Conservation (phyloP, 2,113 vertebrate species). For the Caretta caretta region DNA sequence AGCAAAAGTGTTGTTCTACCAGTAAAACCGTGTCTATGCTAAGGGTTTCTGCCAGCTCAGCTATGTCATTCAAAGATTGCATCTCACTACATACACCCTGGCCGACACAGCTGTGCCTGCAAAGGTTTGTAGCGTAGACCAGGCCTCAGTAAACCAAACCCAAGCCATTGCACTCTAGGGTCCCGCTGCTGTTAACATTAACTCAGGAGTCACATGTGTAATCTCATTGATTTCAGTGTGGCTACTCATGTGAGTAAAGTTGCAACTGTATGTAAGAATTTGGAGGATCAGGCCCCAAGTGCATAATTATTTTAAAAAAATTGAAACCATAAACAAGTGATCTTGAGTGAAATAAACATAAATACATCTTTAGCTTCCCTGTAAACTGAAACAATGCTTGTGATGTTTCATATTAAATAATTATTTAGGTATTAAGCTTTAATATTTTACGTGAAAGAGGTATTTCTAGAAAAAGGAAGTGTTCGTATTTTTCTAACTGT, state of each 20-base stretch:
- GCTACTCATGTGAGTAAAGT: not conserved
- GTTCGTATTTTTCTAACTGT: not conserved
- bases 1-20: not conserved
- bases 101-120: not conserved
- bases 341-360: not conserved
- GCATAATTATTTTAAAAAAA: rapidly evolving
- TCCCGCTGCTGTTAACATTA: not conserved
- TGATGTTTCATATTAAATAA: not conserved
- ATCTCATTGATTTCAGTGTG: not conserved
- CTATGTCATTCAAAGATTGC: not conserved
- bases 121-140: not conserved
- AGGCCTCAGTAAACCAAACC: not conserved
- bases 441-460: not conserved
- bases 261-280: not conserved
- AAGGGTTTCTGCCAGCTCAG: not conserved
- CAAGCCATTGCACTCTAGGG: rapidly evolving
- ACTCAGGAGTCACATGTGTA: not conserved
- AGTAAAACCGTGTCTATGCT: not conserved
- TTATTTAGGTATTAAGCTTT: not conserved
- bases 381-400: not conserved
- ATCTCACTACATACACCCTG: not conserved
- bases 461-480: not conserved
- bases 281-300: not conserved
- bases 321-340: not conserved
- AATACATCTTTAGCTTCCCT: not conserved